Base-by-base conservation (phyloP, 2,888 invertebrate species). In the Dolichomitus sp. region DNA sequence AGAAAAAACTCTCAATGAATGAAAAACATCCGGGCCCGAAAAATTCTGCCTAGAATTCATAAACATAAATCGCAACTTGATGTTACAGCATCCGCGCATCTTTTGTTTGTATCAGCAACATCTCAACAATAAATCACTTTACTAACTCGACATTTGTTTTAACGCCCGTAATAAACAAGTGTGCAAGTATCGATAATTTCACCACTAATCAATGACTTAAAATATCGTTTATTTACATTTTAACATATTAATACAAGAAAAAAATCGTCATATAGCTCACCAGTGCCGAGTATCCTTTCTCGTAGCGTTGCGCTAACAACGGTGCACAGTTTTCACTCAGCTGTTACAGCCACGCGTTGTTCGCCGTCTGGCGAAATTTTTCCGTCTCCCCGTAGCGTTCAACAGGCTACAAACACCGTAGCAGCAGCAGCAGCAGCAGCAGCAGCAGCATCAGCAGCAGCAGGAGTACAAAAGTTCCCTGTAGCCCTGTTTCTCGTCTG, bases 321-420 rank as follows among this genome's bases (percentile, higher is more conserved):
- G 40, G 14, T 42, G 74, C 74, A 70, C 78, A 6, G 33, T 59
- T 82, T 82, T 79, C 78, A 70, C 78, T 82, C 79, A 69, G 77
- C 74, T 78, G 78, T 79, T 82, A 69, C 23, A 61, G 69, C 45
- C 61, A 45, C 19, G 70, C 70, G 76, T 59, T 50, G 37, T 14
- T 23, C 30, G 27, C 48, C 19, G 69, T 69, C 59, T 66, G 59
- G 61, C 50, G 61, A 82, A 78, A 70, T 79, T 61, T 77, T 65
- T 79, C 57, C n/a, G 50, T 33, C 61, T 42, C 59, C 65, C 45
- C 42, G 59, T 5, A 1, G 57, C 37, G 79, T 17, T 82, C 82
- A 82, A 82, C 82, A 82, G 79, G 82, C 81, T 63, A 57, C n/a
- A n/a, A 5, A 54, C 19, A 54, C 27, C 52, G 23, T 12, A 54